Percentiles rank a stretch among this genome's conserved stretches.
These are phyloP conservation scores for Myodes glareolus DNA, from an alignment of 2,113 vertebrate species.

Conservation along the genomic window DNA sequence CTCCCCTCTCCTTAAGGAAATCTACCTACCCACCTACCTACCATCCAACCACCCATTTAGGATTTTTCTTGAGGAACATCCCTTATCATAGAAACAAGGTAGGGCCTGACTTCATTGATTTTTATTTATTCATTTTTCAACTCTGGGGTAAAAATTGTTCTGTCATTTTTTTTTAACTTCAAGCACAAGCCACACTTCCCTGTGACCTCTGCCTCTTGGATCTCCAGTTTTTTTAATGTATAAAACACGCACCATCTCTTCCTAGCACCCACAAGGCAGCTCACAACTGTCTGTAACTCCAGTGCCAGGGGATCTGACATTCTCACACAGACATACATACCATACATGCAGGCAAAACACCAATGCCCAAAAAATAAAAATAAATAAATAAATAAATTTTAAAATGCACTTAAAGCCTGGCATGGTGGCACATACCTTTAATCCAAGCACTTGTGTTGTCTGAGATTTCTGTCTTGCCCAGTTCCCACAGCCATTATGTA, in stretches of 20 bases:
- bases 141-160: neutral
- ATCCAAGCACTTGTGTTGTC: neutral
- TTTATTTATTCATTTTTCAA: neutral
- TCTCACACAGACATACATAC: neutral
- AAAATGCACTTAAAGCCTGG: neutral
- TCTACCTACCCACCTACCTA: neutral
- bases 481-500: too few species aligned
- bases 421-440: neutral
- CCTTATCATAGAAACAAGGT: neutral
- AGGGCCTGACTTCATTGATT: neutral
- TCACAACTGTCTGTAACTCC: neutral
- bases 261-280: neutral
- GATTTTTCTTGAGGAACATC: neutral
- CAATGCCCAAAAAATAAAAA: neutral
- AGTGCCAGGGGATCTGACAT: neutral
- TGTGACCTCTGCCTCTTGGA: neutral
- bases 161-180: neutral
- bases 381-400: neutral
- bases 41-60: neutral
- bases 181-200: neutral
- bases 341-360: neutral
- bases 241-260: neutral
- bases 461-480: too few species aligned
- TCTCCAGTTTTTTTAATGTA: neutral
- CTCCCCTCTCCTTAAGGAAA: neutral